Evolutionary conservation across 2,113 vertebrate species (phyloP).

Genomic region (Cyrtonyx montezumae): DNA sequence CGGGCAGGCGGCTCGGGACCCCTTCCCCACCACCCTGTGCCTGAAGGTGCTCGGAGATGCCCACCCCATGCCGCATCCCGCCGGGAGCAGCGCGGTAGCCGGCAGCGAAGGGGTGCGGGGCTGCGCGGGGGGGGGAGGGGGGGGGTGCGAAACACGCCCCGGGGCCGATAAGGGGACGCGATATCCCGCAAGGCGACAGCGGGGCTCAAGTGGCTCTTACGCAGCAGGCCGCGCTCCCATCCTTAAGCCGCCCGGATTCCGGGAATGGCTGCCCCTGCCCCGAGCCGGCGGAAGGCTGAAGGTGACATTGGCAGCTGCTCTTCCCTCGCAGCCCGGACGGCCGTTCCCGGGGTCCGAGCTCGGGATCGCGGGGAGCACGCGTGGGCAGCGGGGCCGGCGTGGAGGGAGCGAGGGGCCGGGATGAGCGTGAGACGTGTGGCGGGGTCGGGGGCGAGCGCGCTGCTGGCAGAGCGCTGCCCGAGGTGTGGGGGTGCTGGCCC

Average conservation of each 20-base stretch:
- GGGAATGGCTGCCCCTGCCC: constrained; percentile 52
- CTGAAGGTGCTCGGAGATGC: background rate
- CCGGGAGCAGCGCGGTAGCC: background rate
- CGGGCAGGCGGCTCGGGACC: rapidly evolving
- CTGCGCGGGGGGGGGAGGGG: background rate
- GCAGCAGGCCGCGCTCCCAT: constrained; percentile 57
- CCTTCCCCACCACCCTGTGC: background rate
- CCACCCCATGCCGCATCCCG: background rate
- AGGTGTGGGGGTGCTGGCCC: background rate
- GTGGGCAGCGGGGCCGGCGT: no score
- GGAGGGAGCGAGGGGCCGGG: background rate
- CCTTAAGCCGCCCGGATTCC: constrained; percentile 66
- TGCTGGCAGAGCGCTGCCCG: background rate
- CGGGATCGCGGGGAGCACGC: background rate
- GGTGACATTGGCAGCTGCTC: constrained; percentile 59
- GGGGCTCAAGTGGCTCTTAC: constrained; percentile 73
- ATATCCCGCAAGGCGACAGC: constrained; percentile 61
- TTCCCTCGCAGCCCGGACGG: background rate
- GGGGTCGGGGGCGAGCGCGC: background rate
- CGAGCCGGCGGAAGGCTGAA: constrained; percentile 38
- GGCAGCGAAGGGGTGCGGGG: constrained; percentile 40
- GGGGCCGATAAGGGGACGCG: constrained; percentile 50
- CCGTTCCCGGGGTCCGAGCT: background rate
- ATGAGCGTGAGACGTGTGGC: background rate
- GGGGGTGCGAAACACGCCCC: background rate